phyloP scores from a whole-genome alignment of 37 sponge, comb jelly and placozoan species.

The Lycopodina hypogea region DNA sequence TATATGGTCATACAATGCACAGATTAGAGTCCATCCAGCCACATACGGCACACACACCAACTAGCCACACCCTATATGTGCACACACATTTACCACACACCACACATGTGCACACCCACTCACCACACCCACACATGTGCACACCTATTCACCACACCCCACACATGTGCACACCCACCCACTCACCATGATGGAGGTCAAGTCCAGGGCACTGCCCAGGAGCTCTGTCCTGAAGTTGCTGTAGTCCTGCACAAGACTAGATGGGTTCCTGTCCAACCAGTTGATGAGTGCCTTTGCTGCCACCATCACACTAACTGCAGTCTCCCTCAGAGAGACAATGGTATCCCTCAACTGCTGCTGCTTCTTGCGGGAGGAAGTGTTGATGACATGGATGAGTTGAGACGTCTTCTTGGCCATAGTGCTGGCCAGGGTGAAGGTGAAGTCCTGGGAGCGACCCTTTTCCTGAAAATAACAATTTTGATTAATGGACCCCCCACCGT shows the following conservation, averaged over 20 bases:
- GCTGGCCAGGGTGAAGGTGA: constrained; percentile 45
- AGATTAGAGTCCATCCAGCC: too few relatives aligned
- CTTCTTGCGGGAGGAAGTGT: neutral
- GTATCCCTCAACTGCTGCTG: neutral
- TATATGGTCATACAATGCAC: too few relatives aligned
- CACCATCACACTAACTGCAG: constrained; percentile 37
- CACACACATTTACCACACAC: too few relatives aligned
- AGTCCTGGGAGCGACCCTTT: constrained; percentile 14
- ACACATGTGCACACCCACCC: neutral
- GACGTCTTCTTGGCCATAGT: constrained; percentile 67
- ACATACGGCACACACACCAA: too few relatives aligned
- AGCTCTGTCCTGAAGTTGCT: constrained; percentile 26
- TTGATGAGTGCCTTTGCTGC: constrained; percentile 42
- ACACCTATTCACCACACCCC: neutral
- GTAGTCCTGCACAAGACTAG: constrained; percentile 35
- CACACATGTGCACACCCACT: too few relatives aligned
- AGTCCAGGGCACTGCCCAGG: constrained; percentile 19
- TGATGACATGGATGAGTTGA: constrained; percentile 50
- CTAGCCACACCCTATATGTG: too few relatives aligned
- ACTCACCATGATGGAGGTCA: constrained; percentile 30
- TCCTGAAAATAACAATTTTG: constrained; percentile 24
- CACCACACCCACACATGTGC: too few relatives aligned
- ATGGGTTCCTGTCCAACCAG: constrained; percentile 59
- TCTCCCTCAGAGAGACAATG: constrained; percentile 14
- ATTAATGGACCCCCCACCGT: too few relatives aligned